These are phyloP conservation scores for Pangasius larnaudii DNA, from an alignment of 2,797 vertebrate genomes.

Conservation along the genomic window DNA sequence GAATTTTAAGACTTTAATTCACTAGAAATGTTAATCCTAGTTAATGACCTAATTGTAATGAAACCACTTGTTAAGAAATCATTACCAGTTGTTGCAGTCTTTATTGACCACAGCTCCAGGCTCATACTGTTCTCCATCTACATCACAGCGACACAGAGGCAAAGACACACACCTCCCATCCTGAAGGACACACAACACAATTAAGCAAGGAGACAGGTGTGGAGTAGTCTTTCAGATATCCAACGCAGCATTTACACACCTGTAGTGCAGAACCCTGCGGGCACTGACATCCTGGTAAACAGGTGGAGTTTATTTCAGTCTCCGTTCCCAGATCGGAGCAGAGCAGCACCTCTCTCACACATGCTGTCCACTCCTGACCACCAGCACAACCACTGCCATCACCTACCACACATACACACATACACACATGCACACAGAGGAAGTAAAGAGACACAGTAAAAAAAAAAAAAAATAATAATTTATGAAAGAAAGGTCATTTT, in stretches of 20 bases:
- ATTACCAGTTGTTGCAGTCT: slow-evolving; percentile 85
- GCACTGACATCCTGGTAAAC: slow-evolving; percentile 84
- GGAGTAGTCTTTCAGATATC: not conserved
- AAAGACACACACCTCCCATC: slow-evolving; percentile 76
- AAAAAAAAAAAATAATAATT: not conserved
- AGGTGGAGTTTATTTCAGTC: slow-evolving; percentile 63
- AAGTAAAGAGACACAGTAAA: not conserved
- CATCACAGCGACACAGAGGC: slow-evolving; percentile 78
- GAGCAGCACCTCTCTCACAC: slow-evolving; percentile 72
- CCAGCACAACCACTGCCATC: slow-evolving; percentile 70
- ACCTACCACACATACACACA: slow-evolving; percentile 72
- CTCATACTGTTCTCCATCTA: slow-evolving; percentile 69
- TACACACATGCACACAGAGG: not conserved
- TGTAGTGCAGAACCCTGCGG: slow-evolving; percentile 70
- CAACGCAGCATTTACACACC: slow-evolving; percentile 66
- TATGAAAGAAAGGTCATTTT: not conserved
- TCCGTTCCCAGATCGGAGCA: slow-evolving; percentile 77
- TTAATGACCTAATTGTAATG: not conserved
- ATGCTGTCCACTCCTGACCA: slow-evolving; percentile 79
- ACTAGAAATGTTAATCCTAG: not conserved
- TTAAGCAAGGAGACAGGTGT: not conserved
- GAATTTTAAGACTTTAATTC: not conserved
- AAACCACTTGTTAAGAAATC: not conserved
- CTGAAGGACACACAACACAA: slow-evolving; percentile 61
- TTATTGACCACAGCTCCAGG: slow-evolving; percentile 70